Evolutionary conservation across 2,888 invertebrate species (phyloP), one percentile per base, ranked within the genome.

Genomic region (Beris morrisii): DNA sequence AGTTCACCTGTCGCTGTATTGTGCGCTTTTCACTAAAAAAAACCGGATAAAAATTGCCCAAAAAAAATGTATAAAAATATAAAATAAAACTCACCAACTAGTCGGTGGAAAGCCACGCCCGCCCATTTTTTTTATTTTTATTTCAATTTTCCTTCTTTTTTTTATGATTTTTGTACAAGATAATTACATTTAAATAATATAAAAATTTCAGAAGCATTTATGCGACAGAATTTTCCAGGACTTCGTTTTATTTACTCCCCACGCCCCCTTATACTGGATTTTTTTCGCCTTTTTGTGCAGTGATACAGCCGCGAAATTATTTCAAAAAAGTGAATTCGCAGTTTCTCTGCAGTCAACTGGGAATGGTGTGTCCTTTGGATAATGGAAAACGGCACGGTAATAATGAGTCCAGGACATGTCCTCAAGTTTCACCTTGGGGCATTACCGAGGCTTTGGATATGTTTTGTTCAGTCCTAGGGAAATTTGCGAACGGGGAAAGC

Each of bases 101-200:
- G 64, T 57, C 55, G 54, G 54, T 61, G 53, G 44, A 68, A 68
- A 69, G 69, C 69, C 69, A 69, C 69, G 69, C 69, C 69, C 64
- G 69, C 52, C 55, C 63, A 61, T 56, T 30, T 55, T 61, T 63
- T 48, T 22, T 22, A 22, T 31, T 63, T 53, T 68, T 59, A 54
- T 63, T 56, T 67, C 53, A 54, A 59, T 64, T 67, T 64, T 55
- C 56, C 61, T 63, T 66, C 65, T 68, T 66, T 70, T 61, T 70
- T 66, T 70, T 77, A 77, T 73, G 73, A 74, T 73, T 78, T 75
- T 75, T 76, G 75, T 75, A 75, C 74, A 76, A 78, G 78, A 78
- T 78, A 78, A 78, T 78, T 79, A 79, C 79, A 78, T 78, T 78
- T 79, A 78, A 78, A 79, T 78, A 78, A 79, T 78, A 78, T 78